Evolutionary conservation across 2,113 vertebrate genomes (phyloP).

Genomic region (Chaetops frenatus): DNA sequence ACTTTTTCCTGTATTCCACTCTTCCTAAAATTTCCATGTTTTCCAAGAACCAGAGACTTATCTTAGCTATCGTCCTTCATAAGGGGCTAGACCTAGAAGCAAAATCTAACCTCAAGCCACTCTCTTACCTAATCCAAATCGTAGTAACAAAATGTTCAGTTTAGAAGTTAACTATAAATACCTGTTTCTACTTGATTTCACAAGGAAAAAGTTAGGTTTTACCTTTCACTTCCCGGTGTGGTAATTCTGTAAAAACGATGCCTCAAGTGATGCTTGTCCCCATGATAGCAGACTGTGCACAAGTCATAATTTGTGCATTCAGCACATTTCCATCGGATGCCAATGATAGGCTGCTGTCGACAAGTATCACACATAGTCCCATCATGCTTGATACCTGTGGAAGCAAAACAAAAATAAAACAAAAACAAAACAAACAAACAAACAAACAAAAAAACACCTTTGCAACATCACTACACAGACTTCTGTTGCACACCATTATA

Average conservation of each 20-base stretch:
- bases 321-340: constrained; percentile 98
- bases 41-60: background rate
- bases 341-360: constrained; percentile 97
- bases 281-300: constrained; percentile 98
- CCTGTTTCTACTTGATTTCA: background rate
- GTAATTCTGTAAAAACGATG: constrained; percentile 99
- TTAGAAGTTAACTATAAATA: background rate
- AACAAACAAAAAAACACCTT: background rate
- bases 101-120: background rate
- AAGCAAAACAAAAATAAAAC: background rate
- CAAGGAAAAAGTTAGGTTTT: constrained; percentile 1
- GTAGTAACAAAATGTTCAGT: background rate
- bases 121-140: background rate
- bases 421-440: background rate
- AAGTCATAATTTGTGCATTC: constrained; percentile 99
- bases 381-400: constrained; percentile 94
- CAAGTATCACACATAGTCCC: constrained; percentile 99
- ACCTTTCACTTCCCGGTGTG: constrained; percentile 97
- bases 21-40: background rate
- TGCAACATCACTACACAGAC: background rate
- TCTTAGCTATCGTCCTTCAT: background rate
- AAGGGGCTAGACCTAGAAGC: background rate
- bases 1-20: background rate
- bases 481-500: background rate
- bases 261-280: constrained; percentile 97